Evolutionary conservation across 2,797 vertebrate species (phyloP).

Genomic region (Enteromius thamalakanensis): DNA sequence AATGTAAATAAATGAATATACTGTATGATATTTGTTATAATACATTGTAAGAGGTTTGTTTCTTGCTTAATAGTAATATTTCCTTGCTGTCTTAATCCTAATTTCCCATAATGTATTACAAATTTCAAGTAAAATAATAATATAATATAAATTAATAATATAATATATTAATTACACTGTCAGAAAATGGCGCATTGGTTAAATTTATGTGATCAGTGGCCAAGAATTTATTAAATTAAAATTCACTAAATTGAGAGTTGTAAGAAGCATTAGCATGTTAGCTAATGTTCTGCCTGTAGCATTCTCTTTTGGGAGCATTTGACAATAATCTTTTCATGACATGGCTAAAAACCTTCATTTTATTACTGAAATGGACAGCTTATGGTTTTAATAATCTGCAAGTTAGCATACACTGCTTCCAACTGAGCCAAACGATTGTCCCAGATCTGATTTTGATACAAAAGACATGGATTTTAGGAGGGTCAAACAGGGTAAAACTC

Average conservation of each 20-base stretch:
- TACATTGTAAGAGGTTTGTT: not conserved
- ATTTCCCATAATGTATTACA: not conserved
- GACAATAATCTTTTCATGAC: constrained; percentile 43
- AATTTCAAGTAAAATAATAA: not conserved
- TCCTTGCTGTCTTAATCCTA: not conserved
- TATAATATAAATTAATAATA: not conserved
- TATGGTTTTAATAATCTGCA: constrained; percentile 55
- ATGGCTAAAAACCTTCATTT: constrained; percentile 45
- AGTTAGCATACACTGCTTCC: constrained; percentile 35
- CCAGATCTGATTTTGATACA: constrained; percentile 34
- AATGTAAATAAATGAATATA: not conserved
- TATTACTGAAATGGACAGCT: constrained; percentile 56
- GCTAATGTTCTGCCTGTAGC: not conserved
- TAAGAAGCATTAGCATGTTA: constrained; percentile 1
- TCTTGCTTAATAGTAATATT: not conserved
- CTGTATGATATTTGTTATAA: not conserved
- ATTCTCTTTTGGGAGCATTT: constrained; percentile 21
- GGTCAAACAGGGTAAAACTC: constrained; percentile 49
- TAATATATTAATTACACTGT: not conserved
- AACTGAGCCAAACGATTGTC: constrained; percentile 4
- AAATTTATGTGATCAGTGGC: not conserved
- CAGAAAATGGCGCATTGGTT: not conserved
- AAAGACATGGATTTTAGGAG: constrained; percentile 40
- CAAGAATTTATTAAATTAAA: not conserved
- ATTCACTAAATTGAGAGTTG: constrained; percentile 28